Conservation (phyloP, 2,797 vertebrate genomes). For the Rhynchonycteris naso region DNA sequence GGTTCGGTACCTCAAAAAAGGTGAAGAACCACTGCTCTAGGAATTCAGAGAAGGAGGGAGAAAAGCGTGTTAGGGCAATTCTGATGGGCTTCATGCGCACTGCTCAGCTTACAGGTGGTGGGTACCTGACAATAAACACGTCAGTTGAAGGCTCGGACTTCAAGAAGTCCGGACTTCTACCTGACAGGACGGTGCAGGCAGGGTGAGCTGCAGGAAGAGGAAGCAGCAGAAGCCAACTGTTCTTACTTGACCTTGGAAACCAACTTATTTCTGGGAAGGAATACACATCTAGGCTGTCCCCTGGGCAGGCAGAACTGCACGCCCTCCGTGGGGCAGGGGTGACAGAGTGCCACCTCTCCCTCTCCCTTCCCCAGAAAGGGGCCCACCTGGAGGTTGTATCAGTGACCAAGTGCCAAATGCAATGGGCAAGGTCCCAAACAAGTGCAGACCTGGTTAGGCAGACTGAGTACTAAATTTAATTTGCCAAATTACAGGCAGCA, state of each 20-base stretch:
- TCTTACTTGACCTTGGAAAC: background rate
- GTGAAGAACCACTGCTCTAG: too few relatives aligned
- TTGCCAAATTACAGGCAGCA: background rate
- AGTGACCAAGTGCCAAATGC: background rate
- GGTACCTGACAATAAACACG: background rate
- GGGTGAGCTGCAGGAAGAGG: background rate
- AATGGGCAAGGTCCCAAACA: background rate
- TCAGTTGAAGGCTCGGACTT: background rate
- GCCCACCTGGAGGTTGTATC: background rate
- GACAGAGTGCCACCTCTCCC: too few relatives aligned
- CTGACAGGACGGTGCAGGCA: background rate
- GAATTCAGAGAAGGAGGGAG: background rate
- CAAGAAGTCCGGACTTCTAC: background rate
- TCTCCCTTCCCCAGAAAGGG: background rate
- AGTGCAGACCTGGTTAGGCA: background rate
- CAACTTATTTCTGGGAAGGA: background rate
- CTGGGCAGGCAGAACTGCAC: background rate
- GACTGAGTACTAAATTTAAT: background rate
- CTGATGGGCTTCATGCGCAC: accelerated
- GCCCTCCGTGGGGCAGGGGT: background rate
- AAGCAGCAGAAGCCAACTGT: background rate
- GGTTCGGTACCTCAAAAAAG: too few relatives aligned
- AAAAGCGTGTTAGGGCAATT: background rate
- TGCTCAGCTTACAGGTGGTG: background rate
- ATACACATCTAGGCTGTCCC: background rate